Evolutionary conservation across 2,113 vertebrate species (phyloP).

Genomic region (Spizaetus ornatus): DNA sequence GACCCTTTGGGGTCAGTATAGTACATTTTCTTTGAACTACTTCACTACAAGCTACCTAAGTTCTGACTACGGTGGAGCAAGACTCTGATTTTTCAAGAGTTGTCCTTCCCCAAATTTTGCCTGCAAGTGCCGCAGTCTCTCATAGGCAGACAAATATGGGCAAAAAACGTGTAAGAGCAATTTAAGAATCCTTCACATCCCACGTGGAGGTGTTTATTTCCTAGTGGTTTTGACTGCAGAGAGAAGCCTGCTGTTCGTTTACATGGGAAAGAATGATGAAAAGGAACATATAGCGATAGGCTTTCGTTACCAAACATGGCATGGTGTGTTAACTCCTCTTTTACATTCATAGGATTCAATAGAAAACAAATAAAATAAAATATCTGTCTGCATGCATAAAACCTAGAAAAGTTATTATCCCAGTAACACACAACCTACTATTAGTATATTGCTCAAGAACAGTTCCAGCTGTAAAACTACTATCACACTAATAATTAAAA

Average conservation of each 20-base stretch:
- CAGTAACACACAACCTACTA: not conserved
- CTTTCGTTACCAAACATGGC: not conserved
- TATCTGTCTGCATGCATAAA: not conserved
- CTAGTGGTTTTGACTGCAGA: not conserved
- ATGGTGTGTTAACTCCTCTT: not conserved
- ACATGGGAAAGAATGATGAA: not conserved
- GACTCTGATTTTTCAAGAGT: not conserved
- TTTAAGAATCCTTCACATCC: not conserved
- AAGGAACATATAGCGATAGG: not conserved
- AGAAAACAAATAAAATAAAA: not conserved
- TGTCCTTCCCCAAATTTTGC: not conserved
- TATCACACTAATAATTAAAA: not conserved
- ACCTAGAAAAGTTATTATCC: slow-evolving; percentile 32
- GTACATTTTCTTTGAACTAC: not conserved
- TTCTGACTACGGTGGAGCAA: not conserved
- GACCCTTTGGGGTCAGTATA: not conserved
- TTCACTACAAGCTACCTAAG: not conserved
- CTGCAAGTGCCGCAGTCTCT: not conserved
- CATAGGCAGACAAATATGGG: not conserved
- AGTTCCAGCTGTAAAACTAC: not conserved
- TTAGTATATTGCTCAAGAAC: not conserved
- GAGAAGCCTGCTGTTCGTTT: not conserved
- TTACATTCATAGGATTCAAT: not conserved
- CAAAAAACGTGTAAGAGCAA: not conserved
- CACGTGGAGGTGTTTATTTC: not conserved